Evolutionary conservation across 2,113 vertebrate genomes (phyloP), one percentile per base, ranked within the genome.

Genomic region (Opisthocomus hoazin): DNA sequence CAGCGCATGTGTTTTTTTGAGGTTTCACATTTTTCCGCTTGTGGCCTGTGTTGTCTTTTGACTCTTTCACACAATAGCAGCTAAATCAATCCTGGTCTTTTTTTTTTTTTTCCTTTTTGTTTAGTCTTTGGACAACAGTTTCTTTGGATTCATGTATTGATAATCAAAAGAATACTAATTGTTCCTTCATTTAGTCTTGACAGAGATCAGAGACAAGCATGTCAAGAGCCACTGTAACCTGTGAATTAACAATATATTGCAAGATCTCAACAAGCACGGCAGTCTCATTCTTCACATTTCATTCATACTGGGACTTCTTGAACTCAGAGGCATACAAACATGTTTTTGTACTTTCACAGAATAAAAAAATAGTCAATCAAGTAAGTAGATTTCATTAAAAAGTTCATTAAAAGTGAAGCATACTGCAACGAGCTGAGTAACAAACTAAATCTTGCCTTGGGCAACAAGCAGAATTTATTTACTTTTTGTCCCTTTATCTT

Each of bases 401-500:
- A 94, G 58, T 93, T 97, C 84, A 91, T 96, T 97, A 95, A 65
- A 96, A 95, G 78, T 63, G 37, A 94, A 83, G 68, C 66, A 88
- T 77, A 45, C 66, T 83, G 78, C 78, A 85, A 89, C 36, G 79
- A 89, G 43, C 89, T 79, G 69, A 75, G 70, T 82, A 93, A 83
- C 87, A 93, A 95, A 93, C 75, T 93, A 70, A 48, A 93, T 88
- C 66, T 93, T 96, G 92, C 96, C 82, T 93, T 90, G 68, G 88
- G 94, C 92, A 96, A 91, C 22, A 88, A 83, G 66, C 70, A 94
- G 82, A 90, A 96, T 95, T 96, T 96, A 94, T 93, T 96, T 94
- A 90, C 63, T 96, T 96, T 89, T 90, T 37, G 36, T 61, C 63
- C n/a, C 78, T 95, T 90, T 95, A 77, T 94, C 78, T 96, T 96